Evolutionary conservation across 1,140 invertebrate genomes (phyloP), one percentile per base, ranked within the genome.

Genomic region (Drosophila seguyi): DNA sequence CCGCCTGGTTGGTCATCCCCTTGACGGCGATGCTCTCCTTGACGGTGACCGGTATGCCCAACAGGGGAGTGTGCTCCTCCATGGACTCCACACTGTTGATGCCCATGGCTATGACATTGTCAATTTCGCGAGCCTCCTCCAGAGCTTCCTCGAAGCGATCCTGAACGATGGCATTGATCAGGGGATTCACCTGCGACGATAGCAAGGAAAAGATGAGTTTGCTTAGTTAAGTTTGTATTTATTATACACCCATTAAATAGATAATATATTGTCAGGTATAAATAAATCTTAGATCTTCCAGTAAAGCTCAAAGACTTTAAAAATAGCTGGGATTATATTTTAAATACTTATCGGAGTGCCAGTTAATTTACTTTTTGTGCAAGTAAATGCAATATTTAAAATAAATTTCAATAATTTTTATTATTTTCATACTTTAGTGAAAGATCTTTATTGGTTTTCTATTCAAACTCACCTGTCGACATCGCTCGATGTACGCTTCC

Each of bases 161-260:
- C 68, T 96, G 94, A 1, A 96, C 95, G 16, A 96, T 94, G 20
- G 95, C 95, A 92, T 96, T 97, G 25, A 97, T 74, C n/a, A 95
- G 80, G 4, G 95, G 94, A 93, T 97, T 95, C 1, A 96, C 95
- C 76, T 95, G 93, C 34, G 93, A 83, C 65, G 20, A 29, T 14
- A 1, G 11, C 11, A 14, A 7, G 0, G 16, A 13, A 38, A n/a
- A 18, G 3, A 16, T 2, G 10, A 7, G 16, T n/a, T 22, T 0
- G 18, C 27, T 34, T 13, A 34, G 39, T 47, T 16, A 2, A 13
- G 13, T 10, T 14, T 52, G 20, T 11, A 20, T 14, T 16, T 31
- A 31, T 31, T 11, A 31, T 11, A 11, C 0, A 31, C 29, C 0
- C 8, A 20, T 16, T 45, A 45, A 45, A 22, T 3, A 22, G 6